These are phyloP conservation scores for Enteromius anoplus DNA, from an alignment of 2,797 vertebrate genomes.

Conservation along the genomic window DNA sequence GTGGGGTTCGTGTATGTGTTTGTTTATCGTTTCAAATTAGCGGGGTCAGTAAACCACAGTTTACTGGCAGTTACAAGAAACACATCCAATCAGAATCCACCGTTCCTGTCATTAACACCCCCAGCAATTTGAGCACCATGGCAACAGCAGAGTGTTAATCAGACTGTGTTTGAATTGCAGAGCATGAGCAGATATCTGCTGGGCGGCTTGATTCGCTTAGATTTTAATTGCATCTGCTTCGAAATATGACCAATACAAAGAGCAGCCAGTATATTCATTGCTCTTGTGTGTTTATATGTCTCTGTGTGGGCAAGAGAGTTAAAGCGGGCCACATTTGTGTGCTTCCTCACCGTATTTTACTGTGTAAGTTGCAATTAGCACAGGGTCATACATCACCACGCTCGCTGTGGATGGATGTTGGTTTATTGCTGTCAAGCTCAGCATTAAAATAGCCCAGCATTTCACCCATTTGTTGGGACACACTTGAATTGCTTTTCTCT, in stretches of 20 bases:
- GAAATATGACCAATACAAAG: conserved; percentile 22
- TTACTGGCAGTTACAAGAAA: conserved; percentile 63
- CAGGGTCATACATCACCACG: conserved; percentile 38
- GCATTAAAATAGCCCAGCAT: conserved; percentile 16
- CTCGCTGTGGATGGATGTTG: conserved; percentile 33
- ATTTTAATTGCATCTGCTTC: conserved; percentile 4
- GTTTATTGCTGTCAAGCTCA: conserved; percentile 37
- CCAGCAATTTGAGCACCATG: conserved; percentile 59
- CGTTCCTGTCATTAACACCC: conserved; percentile 63
- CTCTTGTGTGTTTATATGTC: conserved; percentile 35
- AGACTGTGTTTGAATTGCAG: conserved; percentile 28
- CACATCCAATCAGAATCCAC: conserved; percentile 67
- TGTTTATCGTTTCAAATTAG: conserved; percentile 66
- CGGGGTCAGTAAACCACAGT: conserved; percentile 62
- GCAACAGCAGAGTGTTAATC: conserved; percentile 46
- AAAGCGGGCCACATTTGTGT: conserved; percentile 2
- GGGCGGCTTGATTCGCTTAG: conserved; percentile 19
- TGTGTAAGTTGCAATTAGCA: conserved; percentile 14
- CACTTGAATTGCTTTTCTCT: conserved; percentile 26
- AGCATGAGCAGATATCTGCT: conserved; percentile 11
- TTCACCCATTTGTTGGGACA: conserved; percentile 19
- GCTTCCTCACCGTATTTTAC: conserved; percentile 18
- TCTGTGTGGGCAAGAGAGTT: background rate
- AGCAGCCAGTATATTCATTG: conserved; percentile 32
- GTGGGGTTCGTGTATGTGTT: conserved; percentile 24